Evolutionary conservation across 1,140 invertebrate species (phyloP), one percentile per base, ranked within the genome.

Genomic region (Cyclina sinensis): DNA sequence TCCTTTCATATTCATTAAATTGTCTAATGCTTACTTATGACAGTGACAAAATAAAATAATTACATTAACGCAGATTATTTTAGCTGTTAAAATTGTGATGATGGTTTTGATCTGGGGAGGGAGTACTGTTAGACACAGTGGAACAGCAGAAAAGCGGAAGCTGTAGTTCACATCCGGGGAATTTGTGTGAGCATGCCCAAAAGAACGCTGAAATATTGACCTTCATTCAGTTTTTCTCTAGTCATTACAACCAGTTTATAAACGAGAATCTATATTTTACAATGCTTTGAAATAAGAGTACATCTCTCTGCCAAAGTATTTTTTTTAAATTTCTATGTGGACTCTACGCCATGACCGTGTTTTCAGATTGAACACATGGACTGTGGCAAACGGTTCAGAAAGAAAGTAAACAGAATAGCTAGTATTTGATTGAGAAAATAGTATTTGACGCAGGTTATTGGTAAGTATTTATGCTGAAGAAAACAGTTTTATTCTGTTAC

Each of bases 131-230:
- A 35, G 0, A 57, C 48, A 78, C 74, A 48, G 74, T 78, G 70
- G 30, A 54, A 54, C 35, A 24, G 48, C n/a, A 12, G n/a, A n/a
- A 37, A 78, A 78, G 43, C 85, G 85, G 85, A 87, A 87, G 59
- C 80, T 39, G 43, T 51, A 68, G 21, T 32, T 11, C 21, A 80
- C 85, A 87, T 87, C 85, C 85, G 85, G 85, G 85, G 51, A 70
- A 24, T 65, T 80, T n/a, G 73, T 21, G 51, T 87, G 85, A 87
- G 85, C 85, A 87, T 87, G 85, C 85, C 73, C 85, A 87, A 76
- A 87, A 70, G 65, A 87, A 87, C 85, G 85, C 85, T 80, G 48
- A 87, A 80, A 87, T 76, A 87, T 87, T 87, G 85, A 87, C 85
- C 85, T 87, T 87, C 85, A 87, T 80, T 80, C 59, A 51, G 24